Percentiles rank a stretch among this genome's conserved stretches.
These are phyloP conservation scores for Bufo bufo DNA, from an alignment of 2,113 vertebrate genomes.

Conservation along the genomic window DNA sequence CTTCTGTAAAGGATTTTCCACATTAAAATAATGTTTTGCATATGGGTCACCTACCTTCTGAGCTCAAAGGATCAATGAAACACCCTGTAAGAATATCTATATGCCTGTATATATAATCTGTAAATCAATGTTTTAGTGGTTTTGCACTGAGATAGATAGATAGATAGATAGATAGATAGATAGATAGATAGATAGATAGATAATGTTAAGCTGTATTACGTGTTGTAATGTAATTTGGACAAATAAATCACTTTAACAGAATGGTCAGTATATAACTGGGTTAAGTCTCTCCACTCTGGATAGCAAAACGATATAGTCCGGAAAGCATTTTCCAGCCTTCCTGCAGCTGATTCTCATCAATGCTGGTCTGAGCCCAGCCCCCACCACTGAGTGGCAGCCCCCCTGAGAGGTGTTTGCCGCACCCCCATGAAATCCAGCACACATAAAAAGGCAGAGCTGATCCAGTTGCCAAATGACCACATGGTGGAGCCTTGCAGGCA, in stretches of 20 bases:
- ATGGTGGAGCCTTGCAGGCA: conserved; percentile 52
- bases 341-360: conserved; percentile 27
- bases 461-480: conserved; percentile 49
- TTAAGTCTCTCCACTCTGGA: neutral
- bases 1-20: too few relatives aligned
- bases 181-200: too few relatives aligned
- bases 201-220: too few relatives aligned
- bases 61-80: too few relatives aligned
- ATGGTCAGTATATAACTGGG: neutral
- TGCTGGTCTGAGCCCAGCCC: conserved; percentile 20
- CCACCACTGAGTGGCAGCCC: conserved; percentile 33
- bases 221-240: neutral
- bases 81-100: too few relatives aligned
- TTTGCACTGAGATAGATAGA: too few relatives aligned
- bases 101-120: too few relatives aligned
- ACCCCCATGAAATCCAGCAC: conserved; percentile 20
- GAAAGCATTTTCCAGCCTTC: conserved; percentile 24
- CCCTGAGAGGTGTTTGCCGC: conserved; percentile 42
- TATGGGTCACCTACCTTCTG: too few relatives aligned
- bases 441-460: conserved; percentile 34
- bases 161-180: too few relatives aligned
- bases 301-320: neutral
- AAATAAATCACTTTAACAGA: neutral
- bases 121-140: too few relatives aligned
- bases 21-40: too few relatives aligned